Evolutionary conservation across 2,888 invertebrate species (phyloP), one percentile per base, ranked within the genome.

Genomic region (Laspeyria flexula): DNA sequence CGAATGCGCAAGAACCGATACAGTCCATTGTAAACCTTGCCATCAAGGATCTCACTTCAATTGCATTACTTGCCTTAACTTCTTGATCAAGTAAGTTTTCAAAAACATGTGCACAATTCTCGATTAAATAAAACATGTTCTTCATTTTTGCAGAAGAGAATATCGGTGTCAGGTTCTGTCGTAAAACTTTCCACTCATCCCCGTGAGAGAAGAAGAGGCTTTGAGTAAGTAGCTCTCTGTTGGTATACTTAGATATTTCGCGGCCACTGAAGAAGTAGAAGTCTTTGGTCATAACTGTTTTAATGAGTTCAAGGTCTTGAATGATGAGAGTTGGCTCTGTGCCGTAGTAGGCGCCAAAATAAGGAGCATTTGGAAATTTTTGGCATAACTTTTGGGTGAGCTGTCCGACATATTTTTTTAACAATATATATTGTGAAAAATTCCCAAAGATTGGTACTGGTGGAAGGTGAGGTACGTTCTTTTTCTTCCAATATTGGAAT

Each of bases 111-210:
- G 75, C 48, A 41, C 82, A 81, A 5, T 77, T 73, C 39, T 77
- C 71, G 4, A 88, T 79, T 7, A 88, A 55, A 49, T 79, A 65
- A 40, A 88, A 90, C 89, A 89, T 90, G 11, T 75, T 84, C 52
- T 79, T 88, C 76, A 88, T 85, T 59, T 88, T 89, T 0, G 80
- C 65, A 0, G 84, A 77, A 0, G 89, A 78, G 58, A 88, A 90
- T 0, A 88, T 43, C 0, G 85, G 85, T 0, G 83, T 83, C 9
- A 85, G 48, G 43, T 86, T 85, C 55, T 88, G 88, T 0, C 90
- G 67, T 1, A 82, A 30, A 0, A 85, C 77, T 42, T 81, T 86
- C 88, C 90, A 89, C 1, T 63, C 55, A 55, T 88, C 84, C 0
- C 90, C 90, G 31, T 75, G 63, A 0, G 68, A 62, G 39, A 67